These are phyloP conservation scores for Nesoenas mayeri DNA, from an alignment of 2,113 vertebrate genomes.

Conservation along the genomic window DNA sequence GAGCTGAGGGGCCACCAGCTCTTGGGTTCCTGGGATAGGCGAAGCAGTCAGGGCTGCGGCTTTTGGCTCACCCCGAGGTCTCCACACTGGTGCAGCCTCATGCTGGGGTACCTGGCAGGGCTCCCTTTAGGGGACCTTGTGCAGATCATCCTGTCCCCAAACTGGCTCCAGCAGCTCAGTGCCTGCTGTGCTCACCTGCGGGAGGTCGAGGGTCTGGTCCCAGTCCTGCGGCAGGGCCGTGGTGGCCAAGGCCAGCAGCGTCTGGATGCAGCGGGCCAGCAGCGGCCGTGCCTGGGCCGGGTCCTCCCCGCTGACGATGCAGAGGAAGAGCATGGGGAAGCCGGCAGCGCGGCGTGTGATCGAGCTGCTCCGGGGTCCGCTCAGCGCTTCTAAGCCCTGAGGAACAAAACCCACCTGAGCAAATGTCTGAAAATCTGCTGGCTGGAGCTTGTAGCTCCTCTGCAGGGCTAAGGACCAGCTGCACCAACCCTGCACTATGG, in stretches of 20 bases:
- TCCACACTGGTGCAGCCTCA: fast-evolving
- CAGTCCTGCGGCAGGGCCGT: constrained; percentile 73
- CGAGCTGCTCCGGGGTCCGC: constrained; percentile 77
- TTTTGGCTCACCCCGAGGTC: not conserved
- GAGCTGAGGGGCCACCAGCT: not conserved
- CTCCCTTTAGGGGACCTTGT: not conserved
- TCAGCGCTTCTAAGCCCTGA: constrained; percentile 79
- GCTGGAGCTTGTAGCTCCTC: not conserved
- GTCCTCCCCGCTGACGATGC: constrained; percentile 81
- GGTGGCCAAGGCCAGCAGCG: constrained; percentile 74
- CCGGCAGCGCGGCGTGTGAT: constrained; percentile 86
- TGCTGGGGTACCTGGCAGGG: fast-evolving
- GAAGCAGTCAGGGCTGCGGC: fast-evolving
- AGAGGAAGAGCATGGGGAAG: constrained; percentile 87
- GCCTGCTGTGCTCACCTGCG: constrained; percentile 69
- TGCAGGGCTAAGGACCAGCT: not conserved
- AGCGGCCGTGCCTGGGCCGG: constrained; percentile 67
- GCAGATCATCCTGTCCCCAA: not conserved
- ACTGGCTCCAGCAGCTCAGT: fast-evolving
- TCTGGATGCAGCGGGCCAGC: constrained; percentile 74
- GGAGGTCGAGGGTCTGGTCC: constrained; percentile 89
- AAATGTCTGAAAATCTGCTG: not conserved
- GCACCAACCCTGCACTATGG: fast-evolving
- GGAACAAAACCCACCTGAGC: not conserved
- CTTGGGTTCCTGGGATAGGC: fast-evolving